A percentile compares a stretch with the other conserved stretches of the same genome.
Evolutionary conservation across 2,113 vertebrate genomes (phyloP).

Genomic region (Egretta garzetta): DNA sequence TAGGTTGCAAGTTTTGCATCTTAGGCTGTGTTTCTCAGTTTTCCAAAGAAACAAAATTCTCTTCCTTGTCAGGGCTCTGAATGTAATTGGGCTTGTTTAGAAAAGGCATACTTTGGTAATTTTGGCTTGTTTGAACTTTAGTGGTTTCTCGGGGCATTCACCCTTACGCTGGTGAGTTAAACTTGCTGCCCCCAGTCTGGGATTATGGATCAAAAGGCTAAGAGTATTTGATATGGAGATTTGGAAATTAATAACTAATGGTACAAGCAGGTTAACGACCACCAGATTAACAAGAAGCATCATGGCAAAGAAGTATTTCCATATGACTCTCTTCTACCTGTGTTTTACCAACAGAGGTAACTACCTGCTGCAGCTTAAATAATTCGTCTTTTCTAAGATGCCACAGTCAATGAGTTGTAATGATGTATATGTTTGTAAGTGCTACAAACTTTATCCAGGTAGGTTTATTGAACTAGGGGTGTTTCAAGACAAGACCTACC

Average conservation of each 20-base stretch:
- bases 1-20: not conserved
- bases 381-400: not conserved
- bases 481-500: not conserved
- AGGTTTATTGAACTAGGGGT: not conserved
- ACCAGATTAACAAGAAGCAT: not conserved
- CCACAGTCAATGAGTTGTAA: not conserved
- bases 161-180: not conserved
- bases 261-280: not conserved
- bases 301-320: not conserved
- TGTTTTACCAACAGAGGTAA: not conserved
- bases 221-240: not conserved
- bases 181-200: not conserved
- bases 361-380: not conserved
- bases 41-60: not conserved
- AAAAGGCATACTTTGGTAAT: not conserved
- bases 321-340: not conserved
- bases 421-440: not conserved
- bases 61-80: not conserved
- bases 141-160: not conserved
- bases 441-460: not conserved
- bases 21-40: not conserved
- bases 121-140: not conserved
- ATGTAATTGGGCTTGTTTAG: not conserved
- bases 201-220: not conserved
- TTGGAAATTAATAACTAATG: not conserved